Percentiles rank a stretch among this genome's conserved stretches.
Conservation (phyloP, 2,797 vertebrate genomes). For the Galagoides demidoff region DNA sequence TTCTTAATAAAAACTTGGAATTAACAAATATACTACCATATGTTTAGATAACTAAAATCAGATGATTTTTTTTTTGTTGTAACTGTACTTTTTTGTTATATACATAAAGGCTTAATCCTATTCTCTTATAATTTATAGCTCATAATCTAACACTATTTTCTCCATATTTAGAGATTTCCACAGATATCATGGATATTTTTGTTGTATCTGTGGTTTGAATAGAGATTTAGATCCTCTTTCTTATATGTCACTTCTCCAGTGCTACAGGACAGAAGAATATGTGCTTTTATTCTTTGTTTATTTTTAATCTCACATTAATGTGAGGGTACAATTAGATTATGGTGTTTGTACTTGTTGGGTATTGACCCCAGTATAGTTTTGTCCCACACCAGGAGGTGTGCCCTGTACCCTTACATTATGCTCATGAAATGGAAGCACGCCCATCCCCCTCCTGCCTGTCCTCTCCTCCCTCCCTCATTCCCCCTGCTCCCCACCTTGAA, state of each 20-base stretch:
- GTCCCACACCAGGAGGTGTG: too few relatives aligned
- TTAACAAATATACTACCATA: neutral
- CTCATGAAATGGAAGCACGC: too few relatives aligned
- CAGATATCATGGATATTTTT: neutral
- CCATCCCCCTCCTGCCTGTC: too few relatives aligned
- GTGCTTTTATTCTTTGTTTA: neutral
- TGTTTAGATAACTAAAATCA: conserved; percentile 21
- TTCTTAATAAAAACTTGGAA: neutral
- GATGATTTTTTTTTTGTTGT: neutral
- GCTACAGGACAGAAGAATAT: neutral
- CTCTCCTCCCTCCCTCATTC: too few relatives aligned
- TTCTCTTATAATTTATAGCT: neutral
- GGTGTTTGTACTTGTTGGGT: too few relatives aligned
- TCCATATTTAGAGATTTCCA: neutral
- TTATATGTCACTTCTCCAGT: neutral
- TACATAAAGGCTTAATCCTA: neutral
- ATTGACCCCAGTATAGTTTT: too few relatives aligned
- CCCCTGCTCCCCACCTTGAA: too few relatives aligned
- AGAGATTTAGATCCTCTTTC: neutral
- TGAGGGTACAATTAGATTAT: too few relatives aligned
- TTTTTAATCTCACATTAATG: too few relatives aligned
- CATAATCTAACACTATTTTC: neutral
- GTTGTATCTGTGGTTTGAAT: neutral
- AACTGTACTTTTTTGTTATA: neutral
- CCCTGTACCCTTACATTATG: too few relatives aligned